A percentile compares a stretch with the other conserved stretches of the same genome.
Conservation (phyloP, 1,140 invertebrate genomes). For the Eumeta japonica region DNA sequence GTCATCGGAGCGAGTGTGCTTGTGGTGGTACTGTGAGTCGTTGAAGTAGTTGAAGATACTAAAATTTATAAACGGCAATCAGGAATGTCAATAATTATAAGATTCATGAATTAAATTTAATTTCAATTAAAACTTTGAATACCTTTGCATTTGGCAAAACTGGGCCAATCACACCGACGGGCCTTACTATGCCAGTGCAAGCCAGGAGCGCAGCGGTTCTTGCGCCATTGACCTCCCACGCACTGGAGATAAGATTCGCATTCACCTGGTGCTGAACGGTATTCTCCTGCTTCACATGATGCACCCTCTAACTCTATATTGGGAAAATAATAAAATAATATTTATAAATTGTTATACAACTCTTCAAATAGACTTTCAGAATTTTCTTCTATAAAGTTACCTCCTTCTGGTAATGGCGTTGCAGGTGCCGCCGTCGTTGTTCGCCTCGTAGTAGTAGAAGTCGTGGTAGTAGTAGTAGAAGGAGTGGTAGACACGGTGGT, state of each 20-base stretch:
- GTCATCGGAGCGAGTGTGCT: conserved; percentile 40
- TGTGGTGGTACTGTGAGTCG: conserved; percentile 23
- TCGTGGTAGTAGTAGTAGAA: conserved; percentile 30
- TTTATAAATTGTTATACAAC: neutral
- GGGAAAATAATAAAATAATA: conserved; percentile 1
- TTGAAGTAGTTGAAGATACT: neutral
- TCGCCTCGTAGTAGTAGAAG: conserved; percentile 19
- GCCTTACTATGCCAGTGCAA: conserved; percentile 74
- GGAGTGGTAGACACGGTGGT: conserved; percentile 32
- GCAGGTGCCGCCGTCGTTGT: conserved; percentile 24
- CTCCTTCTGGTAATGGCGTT: conserved; percentile 35
- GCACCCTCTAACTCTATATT: conserved; percentile 29
- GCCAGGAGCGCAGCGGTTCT: conserved; percentile 72
- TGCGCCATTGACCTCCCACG: conserved; percentile 65
- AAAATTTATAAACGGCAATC: neutral
- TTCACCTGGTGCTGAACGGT: conserved; percentile 65
- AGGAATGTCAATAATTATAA: no score
- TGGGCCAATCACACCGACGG: conserved; percentile 78
- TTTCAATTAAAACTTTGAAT: conserved; percentile 7
- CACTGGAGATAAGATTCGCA: conserved; percentile 78
- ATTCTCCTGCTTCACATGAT: conserved; percentile 64
- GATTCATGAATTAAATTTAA: no score
- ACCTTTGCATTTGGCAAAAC: conserved; percentile 66
- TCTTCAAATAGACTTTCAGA: neutral
- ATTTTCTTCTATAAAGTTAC: conserved; percentile 11